These are phyloP conservation scores for Myotis daubentonii DNA, from an alignment of 2,797 vertebrate species.

Conservation along the genomic window DNA sequence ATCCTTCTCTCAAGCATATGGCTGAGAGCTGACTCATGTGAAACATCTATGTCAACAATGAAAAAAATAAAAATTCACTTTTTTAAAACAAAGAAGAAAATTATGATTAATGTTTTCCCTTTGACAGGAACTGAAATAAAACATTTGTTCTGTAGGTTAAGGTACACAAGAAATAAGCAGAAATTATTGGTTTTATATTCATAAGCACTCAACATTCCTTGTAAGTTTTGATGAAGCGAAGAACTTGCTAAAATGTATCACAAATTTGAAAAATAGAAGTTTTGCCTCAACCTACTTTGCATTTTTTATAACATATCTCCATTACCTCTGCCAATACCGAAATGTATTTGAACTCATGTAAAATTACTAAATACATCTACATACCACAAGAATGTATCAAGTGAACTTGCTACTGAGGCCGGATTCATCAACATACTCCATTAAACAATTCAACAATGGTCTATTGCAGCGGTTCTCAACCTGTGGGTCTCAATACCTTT, in stretches of 20 bases:
- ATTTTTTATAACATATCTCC: not conserved
- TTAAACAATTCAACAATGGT: not conserved
- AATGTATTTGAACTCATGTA: constrained; percentile 2
- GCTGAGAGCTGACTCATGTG: not conserved
- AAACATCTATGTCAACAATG: not conserved
- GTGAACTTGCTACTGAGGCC: not conserved
- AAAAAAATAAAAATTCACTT: not conserved
- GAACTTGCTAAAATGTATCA: constrained; percentile 31
- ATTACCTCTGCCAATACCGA: not conserved
- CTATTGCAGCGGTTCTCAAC: no score
- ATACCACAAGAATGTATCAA: not conserved
- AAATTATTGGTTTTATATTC: not conserved
- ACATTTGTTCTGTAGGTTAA: not conserved
- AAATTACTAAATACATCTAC: not conserved
- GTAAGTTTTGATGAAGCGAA: not conserved
- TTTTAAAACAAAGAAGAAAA: not conserved
- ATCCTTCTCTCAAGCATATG: not conserved
- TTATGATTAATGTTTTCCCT: constrained; percentile 5
- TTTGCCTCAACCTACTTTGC: constrained; percentile 16
- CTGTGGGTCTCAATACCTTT: no score
- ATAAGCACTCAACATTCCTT: constrained; percentile 5
- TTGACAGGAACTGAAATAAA: not conserved
- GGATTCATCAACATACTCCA: not conserved
- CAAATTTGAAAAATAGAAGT: constrained; percentile 15
- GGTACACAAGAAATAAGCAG: not conserved